Evolutionary conservation across 2,888 invertebrate genomes (phyloP), one percentile per base, ranked within the genome.

Genomic region (Eudasyphora cyanicolor): DNA sequence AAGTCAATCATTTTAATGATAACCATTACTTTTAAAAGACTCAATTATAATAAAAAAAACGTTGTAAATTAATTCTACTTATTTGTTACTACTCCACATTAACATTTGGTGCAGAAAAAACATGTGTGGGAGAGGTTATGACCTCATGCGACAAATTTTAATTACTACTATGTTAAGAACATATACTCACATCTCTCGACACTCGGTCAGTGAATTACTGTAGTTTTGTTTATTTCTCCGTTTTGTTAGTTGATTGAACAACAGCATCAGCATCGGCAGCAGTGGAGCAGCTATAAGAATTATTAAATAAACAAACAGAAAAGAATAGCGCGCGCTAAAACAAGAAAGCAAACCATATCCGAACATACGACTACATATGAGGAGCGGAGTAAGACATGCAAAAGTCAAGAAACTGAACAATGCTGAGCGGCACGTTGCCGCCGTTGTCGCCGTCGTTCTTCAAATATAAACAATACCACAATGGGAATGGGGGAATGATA

Each of bases 101-200:
- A 69, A 35, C 35, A 74, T 77, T 77, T 10, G 14, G 5, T 5
- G 14, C 45, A n/a, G n/a, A n/a, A n/a, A n/a, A n/a, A 6, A 19
- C 51, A 67, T 73, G 73, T 76, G 76, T 67, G 76, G 81, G 81
- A 67, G 76, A 81, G 76, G 64, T 17, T 24, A 71, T 81, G 80
- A 76, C 71, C 80, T 67, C 76, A 76, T 49, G 24, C 32, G n/a
- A n/a, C 54, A 27, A 69, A 57, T 76, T 76, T 42, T 57, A 45
- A 76, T 57, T 19, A 69, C 49, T 19, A 19, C 45, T 2, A 45
- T 45, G n/a, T n/a, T n/a, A n/a, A 29, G 62, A 49, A 49, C 45
- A 35, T 60, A 27, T 4, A 38, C 12, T 14, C 14, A n/a, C n/a
- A 1, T 45, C 45, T 45, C n/a, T 45, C 2, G n/a, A n/a, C 45